A percentile compares a stretch with the other conserved stretches of the same genome.
Evolutionary conservation across 2,113 vertebrate species (phyloP).

Genomic region (Hippocampus comes): DNA sequence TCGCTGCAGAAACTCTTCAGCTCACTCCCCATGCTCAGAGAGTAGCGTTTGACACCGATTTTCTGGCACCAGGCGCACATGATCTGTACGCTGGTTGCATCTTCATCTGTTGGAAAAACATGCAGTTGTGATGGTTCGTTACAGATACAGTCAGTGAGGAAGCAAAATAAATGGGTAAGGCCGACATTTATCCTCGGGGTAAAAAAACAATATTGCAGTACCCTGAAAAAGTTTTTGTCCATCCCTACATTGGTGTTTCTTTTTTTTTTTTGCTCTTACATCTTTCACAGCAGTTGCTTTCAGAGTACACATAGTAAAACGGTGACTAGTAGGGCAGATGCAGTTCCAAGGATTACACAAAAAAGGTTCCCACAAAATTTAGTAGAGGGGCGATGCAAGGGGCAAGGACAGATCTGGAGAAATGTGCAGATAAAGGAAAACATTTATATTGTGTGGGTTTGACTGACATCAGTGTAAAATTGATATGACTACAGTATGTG

Average conservation of each 20-base stretch:
- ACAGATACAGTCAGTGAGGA: not conserved
- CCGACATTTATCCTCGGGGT: too few species aligned
- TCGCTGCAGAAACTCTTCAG: constrained; percentile 99
- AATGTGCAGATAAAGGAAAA: too few species aligned
- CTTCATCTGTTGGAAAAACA: constrained; percentile 82
- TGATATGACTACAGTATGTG: too few species aligned
- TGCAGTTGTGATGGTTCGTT: not conserved
- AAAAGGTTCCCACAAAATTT: not conserved
- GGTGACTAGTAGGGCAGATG: not conserved
- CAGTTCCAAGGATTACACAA: not conserved
- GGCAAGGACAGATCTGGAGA: too few species aligned
- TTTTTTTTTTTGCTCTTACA: too few species aligned
- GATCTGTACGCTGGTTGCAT: constrained; percentile 96
- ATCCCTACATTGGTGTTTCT: too few species aligned
- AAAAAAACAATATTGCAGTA: not conserved
- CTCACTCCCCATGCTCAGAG: constrained; percentile 98
- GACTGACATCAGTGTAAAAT: too few species aligned
- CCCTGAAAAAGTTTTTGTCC: too few species aligned
- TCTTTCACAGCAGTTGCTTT: not conserved
- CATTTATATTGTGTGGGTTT: too few species aligned
- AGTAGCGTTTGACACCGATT: constrained; percentile 97
- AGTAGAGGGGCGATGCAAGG: too few species aligned
- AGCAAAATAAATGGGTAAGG: not conserved
- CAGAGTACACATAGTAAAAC: not conserved
- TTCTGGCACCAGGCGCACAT: constrained; percentile 99